Evolutionary conservation across 2,113 vertebrate species (phyloP), one percentile per base, ranked within the genome.

Genomic region (Salvelinus sp.): DNA sequence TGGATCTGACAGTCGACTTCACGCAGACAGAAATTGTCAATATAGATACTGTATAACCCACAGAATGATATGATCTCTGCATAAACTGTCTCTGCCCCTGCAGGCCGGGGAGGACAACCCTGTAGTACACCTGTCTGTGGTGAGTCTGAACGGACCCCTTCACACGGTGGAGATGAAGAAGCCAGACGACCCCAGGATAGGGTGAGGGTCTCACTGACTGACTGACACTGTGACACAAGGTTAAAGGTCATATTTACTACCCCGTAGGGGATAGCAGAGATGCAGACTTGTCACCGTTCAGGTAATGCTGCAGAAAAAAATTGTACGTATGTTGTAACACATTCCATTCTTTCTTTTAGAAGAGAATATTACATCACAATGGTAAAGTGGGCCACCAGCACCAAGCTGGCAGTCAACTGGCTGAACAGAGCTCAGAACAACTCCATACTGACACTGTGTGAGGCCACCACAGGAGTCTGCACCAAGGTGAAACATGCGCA

Each of bases 321-420:
- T 22, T 16, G n/a, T 62, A 22, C 2, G 3, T 7, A 2, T 6
- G n/a, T 62, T 62, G 58, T 60, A 9, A 62, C 58, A 22, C 58
- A 5, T 57, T 65, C 62, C 20, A 28, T 80, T 44, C 65, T 65
- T 6, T 7, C 2, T 73, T 78, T 85, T 79, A 92, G 91, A 90
- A 98, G 95, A 82, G 97, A 99, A 54, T 95, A 96, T 90, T 99
- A 99, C 80, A 93, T 99, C 87, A 98, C 96, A 72, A 96, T 98
- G 96, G 97, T 98, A 83, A 98, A 96, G 18, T 99, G 97, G 97
- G 96, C 97, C 63, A 97, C 96, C 78, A 98, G 95, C 89, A 99
- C 96, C 82, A 99, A 98, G 87, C 94, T 99, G 79, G 96, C 97
- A 2, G 95, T 99, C 30, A 99, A 98, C 92, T 99, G 97, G 97